Evolutionary conservation across 2,797 vertebrate genomes (phyloP).

Genomic region (Sternarchorhynchus goeldii): DNA sequence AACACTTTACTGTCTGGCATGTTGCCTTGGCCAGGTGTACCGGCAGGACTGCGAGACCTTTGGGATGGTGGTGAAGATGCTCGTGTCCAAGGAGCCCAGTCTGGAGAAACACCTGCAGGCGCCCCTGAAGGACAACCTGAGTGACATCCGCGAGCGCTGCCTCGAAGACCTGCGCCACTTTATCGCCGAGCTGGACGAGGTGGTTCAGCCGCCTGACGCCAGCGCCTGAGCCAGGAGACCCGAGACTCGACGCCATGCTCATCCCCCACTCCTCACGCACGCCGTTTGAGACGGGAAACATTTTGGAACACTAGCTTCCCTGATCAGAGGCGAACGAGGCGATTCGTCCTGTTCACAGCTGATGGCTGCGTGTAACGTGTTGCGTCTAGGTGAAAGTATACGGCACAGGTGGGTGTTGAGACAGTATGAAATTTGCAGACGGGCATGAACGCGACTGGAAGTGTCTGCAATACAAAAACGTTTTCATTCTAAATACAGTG

Average conservation of each 20-base stretch:
- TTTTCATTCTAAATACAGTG: background rate
- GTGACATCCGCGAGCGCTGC: conserved; percentile 93
- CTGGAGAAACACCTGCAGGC: conserved; percentile 93
- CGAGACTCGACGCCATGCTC: background rate
- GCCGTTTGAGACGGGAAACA: background rate
- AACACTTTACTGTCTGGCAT: background rate
- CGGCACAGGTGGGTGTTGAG: background rate
- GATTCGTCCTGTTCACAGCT: background rate
- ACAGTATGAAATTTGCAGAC: background rate
- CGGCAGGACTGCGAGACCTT: conserved; percentile 97
- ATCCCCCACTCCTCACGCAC: background rate
- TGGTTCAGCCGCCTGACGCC: conserved; percentile 66
- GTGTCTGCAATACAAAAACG: background rate
- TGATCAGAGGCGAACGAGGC: background rate
- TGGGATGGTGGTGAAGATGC: conserved; percentile 98
- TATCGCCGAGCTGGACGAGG: conserved; percentile 78
- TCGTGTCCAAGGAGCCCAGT: conserved; percentile 92
- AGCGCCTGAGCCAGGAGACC: conserved; percentile 25
- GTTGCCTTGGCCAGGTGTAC: conserved; percentile 79
- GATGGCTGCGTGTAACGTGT: background rate
- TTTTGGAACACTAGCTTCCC: background rate
- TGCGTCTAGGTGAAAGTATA: too few species aligned
- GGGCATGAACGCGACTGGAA: background rate
- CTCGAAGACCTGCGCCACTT: conserved; percentile 92
- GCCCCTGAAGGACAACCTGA: conserved; percentile 91